These are phyloP conservation scores for Erebia aethiops DNA, from an alignment of 2,888 invertebrate genomes.

Conservation along the genomic window DNA sequence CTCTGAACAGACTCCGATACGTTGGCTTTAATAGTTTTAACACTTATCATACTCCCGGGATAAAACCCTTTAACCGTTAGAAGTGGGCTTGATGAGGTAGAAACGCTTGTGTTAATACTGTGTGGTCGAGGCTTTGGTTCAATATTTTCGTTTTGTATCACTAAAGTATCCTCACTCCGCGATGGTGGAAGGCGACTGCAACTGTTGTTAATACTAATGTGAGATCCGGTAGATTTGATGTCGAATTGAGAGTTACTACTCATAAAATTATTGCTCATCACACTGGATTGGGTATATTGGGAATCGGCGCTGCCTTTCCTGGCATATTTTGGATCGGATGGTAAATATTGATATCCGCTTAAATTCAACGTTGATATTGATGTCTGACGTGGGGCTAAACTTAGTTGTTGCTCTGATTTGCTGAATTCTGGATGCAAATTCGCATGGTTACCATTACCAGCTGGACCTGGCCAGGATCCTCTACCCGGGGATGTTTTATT, in stretches of 20 bases:
- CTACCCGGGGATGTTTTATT: slow-evolving; percentile 90
- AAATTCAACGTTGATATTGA: slow-evolving; percentile 79
- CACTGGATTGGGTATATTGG: slow-evolving; percentile 81
- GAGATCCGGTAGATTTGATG: slow-evolving; percentile 68
- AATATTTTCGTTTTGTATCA: slow-evolving; percentile 68
- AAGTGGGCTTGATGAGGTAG: slow-evolving; percentile 88
- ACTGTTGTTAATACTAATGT: slow-evolving; percentile 67
- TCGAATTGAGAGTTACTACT: slow-evolving; percentile 75
- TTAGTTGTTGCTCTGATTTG: slow-evolving; percentile 91
- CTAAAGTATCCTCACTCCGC: slow-evolving; percentile 90
- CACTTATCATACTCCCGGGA: slow-evolving; percentile 85
- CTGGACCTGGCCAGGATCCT: slow-evolving; percentile 94
- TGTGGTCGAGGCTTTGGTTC: slow-evolving; percentile 81
- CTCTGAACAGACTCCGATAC: slow-evolving; percentile 87
- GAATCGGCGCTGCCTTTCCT: slow-evolving; percentile 85
- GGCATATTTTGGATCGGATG: slow-evolving; percentile 71
- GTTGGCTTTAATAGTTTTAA: slow-evolving; percentile 83
- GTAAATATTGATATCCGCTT: slow-evolving; percentile 80
- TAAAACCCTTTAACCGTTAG: slow-evolving; percentile 84
- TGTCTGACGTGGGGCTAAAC: slow-evolving; percentile 78
- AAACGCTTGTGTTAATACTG: slow-evolving; percentile 84
- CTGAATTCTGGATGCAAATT: slow-evolving; percentile 88
- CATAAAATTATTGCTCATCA: slow-evolving; percentile 67
- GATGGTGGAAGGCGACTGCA: slow-evolving; percentile 87
- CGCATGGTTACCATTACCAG: slow-evolving; percentile 79